Evolutionary conservation across 2,888 invertebrate genomes (phyloP).

Genomic region (Protophormia terraenovae): DNA sequence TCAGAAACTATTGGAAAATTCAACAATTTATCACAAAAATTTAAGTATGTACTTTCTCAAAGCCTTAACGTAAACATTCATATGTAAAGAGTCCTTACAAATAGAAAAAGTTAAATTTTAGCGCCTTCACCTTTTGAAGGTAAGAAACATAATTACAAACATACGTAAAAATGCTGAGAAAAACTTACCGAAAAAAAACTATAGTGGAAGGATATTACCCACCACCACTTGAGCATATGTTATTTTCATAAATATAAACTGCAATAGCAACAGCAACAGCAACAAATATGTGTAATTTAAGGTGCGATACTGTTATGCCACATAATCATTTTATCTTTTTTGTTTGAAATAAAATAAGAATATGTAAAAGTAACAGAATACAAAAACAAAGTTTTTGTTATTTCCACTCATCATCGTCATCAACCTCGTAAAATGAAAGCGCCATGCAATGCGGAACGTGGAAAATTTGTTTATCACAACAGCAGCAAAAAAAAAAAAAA

Average conservation of each 20-base stretch:
- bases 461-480: conserved; percentile 40
- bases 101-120: conserved; percentile 70
- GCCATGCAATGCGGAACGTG: conserved; percentile 57
- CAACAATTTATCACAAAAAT: not conserved
- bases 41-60: conserved; percentile 1
- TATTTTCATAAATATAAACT: conserved; percentile 54
- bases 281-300: conserved; percentile 62
- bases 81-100: not conserved
- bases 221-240: conserved; percentile 69
- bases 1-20: conserved; percentile 49
- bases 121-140: conserved; percentile 72
- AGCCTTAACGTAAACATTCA: conserved; percentile 1
- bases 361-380: no score
- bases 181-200: conserved; percentile 38
- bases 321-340: conserved; percentile 71
- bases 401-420: conserved; percentile 37
- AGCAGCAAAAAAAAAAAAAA: not conserved
- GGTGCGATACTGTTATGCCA: conserved; percentile 75
- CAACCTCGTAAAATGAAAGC: conserved; percentile 39
- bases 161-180: conserved; percentile 43
- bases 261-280: not conserved
- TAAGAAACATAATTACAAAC: conserved; percentile 36
- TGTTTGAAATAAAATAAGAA: not conserved
- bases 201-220: conserved; percentile 69
- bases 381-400: no score